phyloP scores from a whole-genome alignment of 2,888 invertebrate species.

The Drosophila ezoana region DNA sequence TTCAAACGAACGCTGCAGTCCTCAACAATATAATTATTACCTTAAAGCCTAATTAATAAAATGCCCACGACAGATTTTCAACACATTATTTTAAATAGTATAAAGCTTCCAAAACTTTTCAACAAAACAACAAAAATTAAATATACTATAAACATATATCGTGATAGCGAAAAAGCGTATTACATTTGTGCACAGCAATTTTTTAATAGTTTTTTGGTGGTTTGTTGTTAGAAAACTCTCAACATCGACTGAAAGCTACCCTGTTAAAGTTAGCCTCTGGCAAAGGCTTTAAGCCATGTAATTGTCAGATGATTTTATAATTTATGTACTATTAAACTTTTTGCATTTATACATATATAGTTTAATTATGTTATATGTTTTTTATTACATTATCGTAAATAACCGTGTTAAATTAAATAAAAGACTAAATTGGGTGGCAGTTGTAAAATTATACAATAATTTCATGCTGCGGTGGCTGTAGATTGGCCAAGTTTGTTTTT shows the following conservation, averaged over 20 bases:
- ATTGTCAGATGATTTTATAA: too few species aligned
- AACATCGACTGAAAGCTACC: neutral
- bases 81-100: neutral
- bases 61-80: neutral
- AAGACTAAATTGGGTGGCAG: conserved; percentile 62
- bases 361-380: neutral
- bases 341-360: neutral
- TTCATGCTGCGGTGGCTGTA: conserved; percentile 46
- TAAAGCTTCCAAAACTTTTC: too few species aligned
- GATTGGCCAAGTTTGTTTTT: conserved; percentile 70
- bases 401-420: conserved; percentile 68
- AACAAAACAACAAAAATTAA: too few species aligned
- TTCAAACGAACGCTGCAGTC: neutral
- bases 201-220: too few species aligned
- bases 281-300: too few species aligned
- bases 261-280: too few species aligned
- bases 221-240: neutral
- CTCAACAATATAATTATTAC: neutral
- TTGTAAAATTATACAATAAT: conserved; percentile 67
- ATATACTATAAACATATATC: too few species aligned
- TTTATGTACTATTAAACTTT: too few species aligned
- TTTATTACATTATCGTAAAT: conserved; percentile 2
- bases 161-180: too few species aligned
- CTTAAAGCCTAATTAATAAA: neutral
- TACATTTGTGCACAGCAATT: too few species aligned